Evolutionary conservation across 2,888 invertebrate species (phyloP), one percentile per base, ranked within the genome.

Genomic region (Lumbricus terrestris): DNA sequence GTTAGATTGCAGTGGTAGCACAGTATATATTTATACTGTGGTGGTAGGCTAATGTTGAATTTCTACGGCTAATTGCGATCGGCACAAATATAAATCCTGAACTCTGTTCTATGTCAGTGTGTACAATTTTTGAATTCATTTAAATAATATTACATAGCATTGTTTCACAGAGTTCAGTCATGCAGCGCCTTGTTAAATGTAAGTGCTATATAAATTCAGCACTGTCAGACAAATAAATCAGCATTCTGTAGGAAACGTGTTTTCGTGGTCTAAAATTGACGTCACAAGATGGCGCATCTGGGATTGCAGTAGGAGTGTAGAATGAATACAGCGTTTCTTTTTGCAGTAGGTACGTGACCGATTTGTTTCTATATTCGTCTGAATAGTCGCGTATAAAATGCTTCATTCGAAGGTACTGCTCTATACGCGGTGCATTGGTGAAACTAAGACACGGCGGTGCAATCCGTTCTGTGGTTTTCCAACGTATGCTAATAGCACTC

Each of bases 181-280:
- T 69, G n/a, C n/a, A n/a, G 69, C 69, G 69, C n/a, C 5, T n/a
- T 29, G 69, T n/a, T 40, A 11, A n/a, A n/a, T n/a, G 13, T 11
- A n/a, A n/a, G 69, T 69, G 69, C 69, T n/a, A 69, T n/a, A 69
- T n/a, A 69, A 69, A 69, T 69, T 11, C n/a, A 0, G n/a, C 69
- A n/a, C 69, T 69, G 16, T 69, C n/a, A n/a, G 69, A 69, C 69
- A 69, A n/a, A n/a, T 69, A 69, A 69, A 69, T 69, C 69, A 11
- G 69, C 69, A 69, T 6, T 47, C 69, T 29, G 29, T 6, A n/a
- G 69, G 29, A 69, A n/a, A 3, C n/a, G 69, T 69, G n/a, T 69
- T 69, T 69, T 69, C 69, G 69, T 69, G 69, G 69, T 69, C 69
- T 69, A 69, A 69, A 69, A 69, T 69, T n/a, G 69, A 69, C 69